Conservation (phyloP, 2,797 vertebrate species). For the Saxicola maurus region DNA sequence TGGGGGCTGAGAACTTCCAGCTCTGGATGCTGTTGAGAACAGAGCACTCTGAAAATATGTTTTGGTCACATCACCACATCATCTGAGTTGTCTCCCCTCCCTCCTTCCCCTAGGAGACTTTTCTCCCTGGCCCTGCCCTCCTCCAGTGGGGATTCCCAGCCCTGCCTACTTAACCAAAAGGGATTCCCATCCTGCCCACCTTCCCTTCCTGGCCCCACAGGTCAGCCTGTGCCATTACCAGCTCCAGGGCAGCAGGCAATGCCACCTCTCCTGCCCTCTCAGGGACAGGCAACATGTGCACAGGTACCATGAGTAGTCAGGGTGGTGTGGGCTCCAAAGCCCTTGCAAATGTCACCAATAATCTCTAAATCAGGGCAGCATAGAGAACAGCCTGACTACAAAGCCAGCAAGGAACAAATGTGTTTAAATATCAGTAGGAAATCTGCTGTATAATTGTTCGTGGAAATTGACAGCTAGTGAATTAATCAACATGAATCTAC, state of each 20-base stretch:
- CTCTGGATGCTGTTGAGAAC: neutral
- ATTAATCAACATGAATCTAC: neutral
- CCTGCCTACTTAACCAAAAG: neutral
- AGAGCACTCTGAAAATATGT: neutral
- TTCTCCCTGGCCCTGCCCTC: neutral
- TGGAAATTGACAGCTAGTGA: neutral
- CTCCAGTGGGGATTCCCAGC: neutral
- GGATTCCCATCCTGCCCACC: neutral
- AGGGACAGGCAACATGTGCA: neutral
- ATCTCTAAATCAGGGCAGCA: neutral
- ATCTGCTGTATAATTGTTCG: neutral
- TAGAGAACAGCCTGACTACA: neutral
- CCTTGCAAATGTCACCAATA: neutral
- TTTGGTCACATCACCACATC: neutral
- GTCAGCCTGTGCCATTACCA: neutral
- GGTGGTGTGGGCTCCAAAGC: neutral
- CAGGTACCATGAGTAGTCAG: neutral
- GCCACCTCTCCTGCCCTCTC: accelerated
- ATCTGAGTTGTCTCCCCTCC: accelerated
- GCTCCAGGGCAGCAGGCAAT: neutral
- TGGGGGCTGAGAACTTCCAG: neutral
- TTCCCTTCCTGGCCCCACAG: neutral
- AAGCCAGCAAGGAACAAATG: neutral
- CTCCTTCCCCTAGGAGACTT: neutral
- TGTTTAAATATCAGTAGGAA: neutral